These are phyloP conservation scores for Drosophila limbata DNA, from an alignment of 2,888 invertebrate genomes.

Conservation along the genomic window DNA sequence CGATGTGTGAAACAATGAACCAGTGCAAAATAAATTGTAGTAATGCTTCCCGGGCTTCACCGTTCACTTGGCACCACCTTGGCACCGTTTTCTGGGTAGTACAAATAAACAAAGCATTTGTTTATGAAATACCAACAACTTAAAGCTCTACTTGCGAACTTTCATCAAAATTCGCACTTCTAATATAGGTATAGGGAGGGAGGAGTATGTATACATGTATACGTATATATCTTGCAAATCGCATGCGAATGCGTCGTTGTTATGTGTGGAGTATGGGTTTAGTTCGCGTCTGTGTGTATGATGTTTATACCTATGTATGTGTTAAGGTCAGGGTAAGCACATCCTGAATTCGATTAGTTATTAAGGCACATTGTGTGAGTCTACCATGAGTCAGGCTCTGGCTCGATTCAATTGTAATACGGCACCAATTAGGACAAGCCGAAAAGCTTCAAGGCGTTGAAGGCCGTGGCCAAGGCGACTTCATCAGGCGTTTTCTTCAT, in stretches of 20 bases:
- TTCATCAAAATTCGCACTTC: slow-evolving; percentile 53
- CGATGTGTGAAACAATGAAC: slow-evolving; percentile 62
- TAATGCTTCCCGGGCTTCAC: slow-evolving; percentile 34
- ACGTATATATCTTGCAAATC: slow-evolving; percentile 54
- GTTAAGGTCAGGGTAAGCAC: slow-evolving; percentile 56
- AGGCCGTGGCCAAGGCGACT: slow-evolving; percentile 95
- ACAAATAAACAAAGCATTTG: slow-evolving; percentile 60
- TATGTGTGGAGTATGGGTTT: slow-evolving; percentile 24
- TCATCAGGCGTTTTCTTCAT: slow-evolving; percentile 94
- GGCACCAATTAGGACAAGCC: slow-evolving; percentile 87
- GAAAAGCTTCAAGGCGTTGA: slow-evolving; percentile 96
- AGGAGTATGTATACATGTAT: slow-evolving; percentile 39
- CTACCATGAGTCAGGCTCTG: slow-evolving; percentile 39
- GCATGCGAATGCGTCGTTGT: slow-evolving; percentile 72
- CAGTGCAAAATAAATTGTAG: slow-evolving; percentile 35
- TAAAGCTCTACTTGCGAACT: slow-evolving; percentile 67
- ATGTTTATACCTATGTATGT: slow-evolving; percentile 3
- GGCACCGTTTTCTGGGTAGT: slow-evolving; percentile 60
- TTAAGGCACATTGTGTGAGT: slow-evolving; percentile 78
- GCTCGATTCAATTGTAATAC: slow-evolving; percentile 51
- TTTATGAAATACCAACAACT: slow-evolving; percentile 67
- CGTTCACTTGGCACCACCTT: slow-evolving; percentile 72
- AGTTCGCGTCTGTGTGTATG: slow-evolving; percentile 35
- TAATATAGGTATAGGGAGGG: slow-evolving; percentile 31
- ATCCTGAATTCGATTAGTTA: slow-evolving; percentile 72